phyloP scores from a whole-genome alignment of 2,797 vertebrate genomes.

The Numenius phaeopus region DNA sequence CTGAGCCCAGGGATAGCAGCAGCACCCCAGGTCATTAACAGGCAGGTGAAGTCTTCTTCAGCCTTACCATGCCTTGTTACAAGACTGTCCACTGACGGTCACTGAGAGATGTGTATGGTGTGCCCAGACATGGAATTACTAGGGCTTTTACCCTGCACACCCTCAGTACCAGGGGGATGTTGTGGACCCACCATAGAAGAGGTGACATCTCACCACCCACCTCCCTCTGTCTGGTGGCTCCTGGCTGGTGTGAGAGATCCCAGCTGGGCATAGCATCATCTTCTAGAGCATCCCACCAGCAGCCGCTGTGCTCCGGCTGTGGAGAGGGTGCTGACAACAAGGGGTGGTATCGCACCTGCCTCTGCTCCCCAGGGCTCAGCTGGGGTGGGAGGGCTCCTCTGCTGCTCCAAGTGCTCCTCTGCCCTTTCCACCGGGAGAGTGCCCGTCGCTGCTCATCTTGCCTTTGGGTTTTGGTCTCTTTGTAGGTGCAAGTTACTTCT shows the following conservation, averaged over 20 bases:
- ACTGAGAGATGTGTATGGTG: background rate
- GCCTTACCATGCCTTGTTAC: background rate
- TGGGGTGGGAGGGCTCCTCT: background rate
- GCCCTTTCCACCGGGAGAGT: background rate
- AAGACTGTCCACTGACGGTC: background rate
- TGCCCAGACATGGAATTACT: background rate
- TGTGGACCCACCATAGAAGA: background rate
- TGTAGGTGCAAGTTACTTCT: constrained; percentile 93
- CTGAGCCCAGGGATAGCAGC: background rate
- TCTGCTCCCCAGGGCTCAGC: fast-evolving
- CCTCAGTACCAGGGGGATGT: background rate
- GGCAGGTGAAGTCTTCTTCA: background rate
- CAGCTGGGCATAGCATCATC: fast-evolving
- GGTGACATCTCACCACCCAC: fast-evolving
- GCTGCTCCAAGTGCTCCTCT: background rate
- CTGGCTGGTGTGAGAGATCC: background rate
- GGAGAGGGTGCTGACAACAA: background rate
- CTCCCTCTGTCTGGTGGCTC: background rate
- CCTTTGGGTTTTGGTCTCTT: constrained; percentile 3
- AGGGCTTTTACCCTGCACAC: background rate
- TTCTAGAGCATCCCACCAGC: background rate
- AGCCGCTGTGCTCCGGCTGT: background rate
- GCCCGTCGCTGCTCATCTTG: fast-evolving
- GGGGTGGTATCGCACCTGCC: fast-evolving
- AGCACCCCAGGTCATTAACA: background rate